Evolutionary conservation across 1,140 invertebrate species (phyloP), one percentile per base, ranked within the genome.

Genomic region (Batillaria attramentaria): DNA sequence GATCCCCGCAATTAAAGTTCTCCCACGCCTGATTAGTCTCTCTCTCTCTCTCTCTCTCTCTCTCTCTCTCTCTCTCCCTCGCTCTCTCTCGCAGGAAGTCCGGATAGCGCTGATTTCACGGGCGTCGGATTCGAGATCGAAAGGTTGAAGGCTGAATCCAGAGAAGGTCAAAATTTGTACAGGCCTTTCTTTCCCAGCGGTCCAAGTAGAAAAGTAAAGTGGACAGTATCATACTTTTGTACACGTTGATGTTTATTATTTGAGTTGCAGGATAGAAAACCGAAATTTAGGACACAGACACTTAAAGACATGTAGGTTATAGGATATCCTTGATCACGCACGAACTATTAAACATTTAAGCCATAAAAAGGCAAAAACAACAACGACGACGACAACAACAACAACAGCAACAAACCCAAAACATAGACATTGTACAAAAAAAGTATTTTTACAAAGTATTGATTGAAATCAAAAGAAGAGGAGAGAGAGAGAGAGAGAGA

Each of bases 11-110:
- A n/a, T n/a, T n/a, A n/a, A n/a, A n/a, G n/a, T n/a, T n/a, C n/a
- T n/a, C n/a, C n/a, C n/a, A n/a, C n/a, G n/a, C n/a, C n/a, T n/a
- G n/a, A n/a, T 62, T 62, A 8, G 28, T 75, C 73, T 75, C 28
- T 75, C 73, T 75, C 73, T 75, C 46, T 75, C 73, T 75, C 46
- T 46, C 43, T 46, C 37, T 50, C 13, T 75, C 73, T 75, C 6
- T 75, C 33, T 77, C 57, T 68, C n/a, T 77, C 18, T 68, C 57
- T 77, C 57, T 77, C 39, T 77, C 42, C 66, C 57, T 66, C 33
- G 39, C 57, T 66, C 4, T 66, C 24, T 41, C 60, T 65, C 18
- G 42, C 33, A 37, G 33, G 42, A 13, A 39, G 5, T 77, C 62
- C 33, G 3, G 28, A 5, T 77, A 57, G 65, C 39, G 65, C 57